Evolutionary conservation across 2,113 vertebrate genomes (phyloP).

Genomic region (Percopsis transmontana): DNA sequence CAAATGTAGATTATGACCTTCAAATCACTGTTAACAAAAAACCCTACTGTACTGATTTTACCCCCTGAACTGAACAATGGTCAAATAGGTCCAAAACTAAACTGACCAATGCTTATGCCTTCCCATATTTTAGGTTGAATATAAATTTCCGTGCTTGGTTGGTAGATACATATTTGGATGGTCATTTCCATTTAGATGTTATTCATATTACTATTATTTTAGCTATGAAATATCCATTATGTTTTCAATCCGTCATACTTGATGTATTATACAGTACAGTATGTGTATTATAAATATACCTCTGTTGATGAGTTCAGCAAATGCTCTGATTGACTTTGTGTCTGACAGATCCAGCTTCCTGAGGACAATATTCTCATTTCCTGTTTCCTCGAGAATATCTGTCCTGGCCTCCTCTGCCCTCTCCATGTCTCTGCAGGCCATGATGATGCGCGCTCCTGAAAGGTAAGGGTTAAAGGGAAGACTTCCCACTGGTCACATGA

Average conservation of each 20-base stretch:
- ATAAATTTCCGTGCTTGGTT: too few species aligned
- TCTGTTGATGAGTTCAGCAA: constrained; percentile 74
- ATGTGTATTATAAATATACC: constrained; percentile 43
- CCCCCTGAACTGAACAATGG: too few species aligned
- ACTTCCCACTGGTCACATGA: background rate
- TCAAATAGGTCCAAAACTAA: too few species aligned
- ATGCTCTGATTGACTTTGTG: constrained; percentile 74
- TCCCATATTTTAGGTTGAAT: too few species aligned
- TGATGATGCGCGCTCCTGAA: constrained; percentile 78
- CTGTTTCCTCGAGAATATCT: constrained; percentile 75
- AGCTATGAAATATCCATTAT: background rate
- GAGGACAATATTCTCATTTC: constrained; percentile 73
- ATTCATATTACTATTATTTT: too few species aligned
- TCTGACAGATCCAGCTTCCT: constrained; percentile 79
- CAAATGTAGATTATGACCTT: too few species aligned
- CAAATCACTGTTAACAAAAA: too few species aligned
- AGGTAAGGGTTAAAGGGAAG: background rate
- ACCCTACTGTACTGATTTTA: too few species aligned
- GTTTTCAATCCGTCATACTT: background rate
- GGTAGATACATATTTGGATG: background rate
- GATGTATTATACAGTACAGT: background rate
- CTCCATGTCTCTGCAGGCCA: constrained; percentile 79
- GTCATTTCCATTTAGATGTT: background rate
- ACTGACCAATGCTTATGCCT: too few species aligned
- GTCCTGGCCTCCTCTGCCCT: constrained; percentile 70